Evolutionary conservation across 2,113 vertebrate species (phyloP).

Genomic region (Mastomys coucha): DNA sequence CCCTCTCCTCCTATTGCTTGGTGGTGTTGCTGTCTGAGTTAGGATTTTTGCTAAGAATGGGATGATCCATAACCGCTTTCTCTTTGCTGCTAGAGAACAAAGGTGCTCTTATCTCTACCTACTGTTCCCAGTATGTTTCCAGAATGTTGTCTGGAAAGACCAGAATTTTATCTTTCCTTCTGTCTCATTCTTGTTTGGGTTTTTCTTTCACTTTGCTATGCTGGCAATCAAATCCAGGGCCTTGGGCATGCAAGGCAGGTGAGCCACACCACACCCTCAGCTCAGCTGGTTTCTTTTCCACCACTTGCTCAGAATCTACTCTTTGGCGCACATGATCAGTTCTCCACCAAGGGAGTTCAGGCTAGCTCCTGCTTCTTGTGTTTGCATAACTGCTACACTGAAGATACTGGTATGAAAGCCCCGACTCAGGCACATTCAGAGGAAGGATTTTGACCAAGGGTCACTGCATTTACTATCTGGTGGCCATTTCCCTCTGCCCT

Average conservation of each 20-base stretch:
- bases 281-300: not conserved
- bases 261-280: not conserved
- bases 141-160: not conserved
- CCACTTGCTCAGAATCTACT: not conserved
- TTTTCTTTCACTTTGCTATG: too few relatives aligned
- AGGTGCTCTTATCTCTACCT: not conserved
- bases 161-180: too few relatives aligned
- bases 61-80: not conserved
- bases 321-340: not conserved
- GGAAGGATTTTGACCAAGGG: not conserved
- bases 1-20: not conserved
- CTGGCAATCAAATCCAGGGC: too few relatives aligned
- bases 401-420: not conserved
- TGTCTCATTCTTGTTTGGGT: not conserved
- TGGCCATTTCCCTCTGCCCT: not conserved
- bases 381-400: fast-evolving
- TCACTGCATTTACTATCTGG: fast-evolving
- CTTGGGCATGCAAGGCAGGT: not conserved
- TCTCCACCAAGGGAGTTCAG: not conserved
- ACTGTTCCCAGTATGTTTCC: fast-evolving
- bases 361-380: not conserved
- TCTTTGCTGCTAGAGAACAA: too few relatives aligned
- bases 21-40: not conserved
- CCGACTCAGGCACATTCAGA: too few relatives aligned
- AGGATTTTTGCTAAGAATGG: not conserved